phyloP scores from a whole-genome alignment of 2,797 vertebrate genomes.

The Austrolebias charrua region DNA sequence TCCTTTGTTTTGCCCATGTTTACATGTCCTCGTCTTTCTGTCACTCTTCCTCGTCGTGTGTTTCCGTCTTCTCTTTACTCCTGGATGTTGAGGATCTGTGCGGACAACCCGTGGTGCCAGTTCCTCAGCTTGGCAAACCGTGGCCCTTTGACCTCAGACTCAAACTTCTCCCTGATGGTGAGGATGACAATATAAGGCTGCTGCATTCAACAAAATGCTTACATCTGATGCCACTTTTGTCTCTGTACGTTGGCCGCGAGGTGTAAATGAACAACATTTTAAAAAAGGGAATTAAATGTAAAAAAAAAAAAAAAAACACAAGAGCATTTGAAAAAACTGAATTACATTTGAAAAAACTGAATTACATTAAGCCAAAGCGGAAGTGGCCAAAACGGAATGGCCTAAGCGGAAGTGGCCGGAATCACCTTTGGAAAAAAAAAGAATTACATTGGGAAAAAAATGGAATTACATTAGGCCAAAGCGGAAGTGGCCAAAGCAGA shows the following conservation, averaged over 20 bases:
- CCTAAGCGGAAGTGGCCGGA: too few species aligned
- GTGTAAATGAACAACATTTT: too few species aligned
- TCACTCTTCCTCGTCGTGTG: slow-evolving; percentile 2
- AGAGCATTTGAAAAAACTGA: too few species aligned
- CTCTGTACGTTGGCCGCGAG: neutral
- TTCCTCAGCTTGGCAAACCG: slow-evolving; percentile 99
- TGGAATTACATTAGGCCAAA: too few species aligned
- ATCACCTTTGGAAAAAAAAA: too few species aligned
- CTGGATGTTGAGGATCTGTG: slow-evolving; percentile 97
- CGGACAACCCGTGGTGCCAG: slow-evolving; percentile 97
- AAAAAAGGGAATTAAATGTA: too few species aligned
- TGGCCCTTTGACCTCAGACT: slow-evolving; percentile 97
- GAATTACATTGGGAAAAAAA: too few species aligned
- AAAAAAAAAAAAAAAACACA: too few species aligned
- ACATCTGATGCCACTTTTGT: neutral
- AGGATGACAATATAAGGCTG: slow-evolving; percentile 37
- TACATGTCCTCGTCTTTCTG: slow-evolving; percentile 19
- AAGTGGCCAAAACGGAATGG: too few species aligned
- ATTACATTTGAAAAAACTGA: too few species aligned
- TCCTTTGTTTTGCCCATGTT: slow-evolving; percentile 51
- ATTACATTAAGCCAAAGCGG: too few species aligned
- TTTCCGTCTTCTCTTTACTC: slow-evolving; percentile 76
- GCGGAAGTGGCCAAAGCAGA: too few species aligned
- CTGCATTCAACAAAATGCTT: neutral
- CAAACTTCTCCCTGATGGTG: slow-evolving; percentile 94